A percentile compares a stretch with the other conserved stretches of the same genome.
Evolutionary conservation across 1,140 invertebrate genomes (phyloP).

Genomic region (Delia radicum): DNA sequence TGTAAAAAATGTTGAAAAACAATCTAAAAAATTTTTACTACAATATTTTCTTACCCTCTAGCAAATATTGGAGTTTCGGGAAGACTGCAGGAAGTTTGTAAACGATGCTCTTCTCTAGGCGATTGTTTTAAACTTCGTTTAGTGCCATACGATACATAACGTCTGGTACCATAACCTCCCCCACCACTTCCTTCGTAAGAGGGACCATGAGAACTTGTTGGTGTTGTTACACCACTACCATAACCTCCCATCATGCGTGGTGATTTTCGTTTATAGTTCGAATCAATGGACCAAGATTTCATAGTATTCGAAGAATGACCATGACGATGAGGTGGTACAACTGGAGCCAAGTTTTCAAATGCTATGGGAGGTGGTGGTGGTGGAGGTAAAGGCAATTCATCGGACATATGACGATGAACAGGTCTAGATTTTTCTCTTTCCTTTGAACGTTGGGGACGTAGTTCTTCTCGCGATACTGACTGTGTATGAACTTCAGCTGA

Average conservation of each 20-base stretch:
- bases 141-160: constrained; percentile 50
- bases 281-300: constrained; percentile 79
- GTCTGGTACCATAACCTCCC: constrained; percentile 46
- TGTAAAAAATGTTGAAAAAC: not conserved
- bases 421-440: constrained; percentile 6
- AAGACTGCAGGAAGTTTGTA: constrained; percentile 78
- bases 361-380: constrained; percentile 32
- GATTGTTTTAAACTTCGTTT: constrained; percentile 54
- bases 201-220: constrained; percentile 65
- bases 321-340: constrained; percentile 71
- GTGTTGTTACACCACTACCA: constrained; percentile 54
- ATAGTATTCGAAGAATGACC: constrained; percentile 65
- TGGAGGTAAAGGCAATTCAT: constrained; percentile 43
- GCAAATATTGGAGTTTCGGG: constrained; percentile 83
- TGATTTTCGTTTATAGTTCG: constrained; percentile 66
- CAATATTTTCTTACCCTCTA: constrained; percentile 58
- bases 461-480: constrained; percentile 17
- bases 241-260: constrained; percentile 46
- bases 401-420: constrained; percentile 10
- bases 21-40: not conserved
- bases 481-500: constrained; percentile 28
- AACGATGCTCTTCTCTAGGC: constrained; percentile 60
- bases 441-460: not conserved
- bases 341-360: constrained; percentile 50
- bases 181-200: constrained; percentile 57